phyloP scores from a whole-genome alignment of 2,888 invertebrate species.

The Colletes collaris region DNA sequence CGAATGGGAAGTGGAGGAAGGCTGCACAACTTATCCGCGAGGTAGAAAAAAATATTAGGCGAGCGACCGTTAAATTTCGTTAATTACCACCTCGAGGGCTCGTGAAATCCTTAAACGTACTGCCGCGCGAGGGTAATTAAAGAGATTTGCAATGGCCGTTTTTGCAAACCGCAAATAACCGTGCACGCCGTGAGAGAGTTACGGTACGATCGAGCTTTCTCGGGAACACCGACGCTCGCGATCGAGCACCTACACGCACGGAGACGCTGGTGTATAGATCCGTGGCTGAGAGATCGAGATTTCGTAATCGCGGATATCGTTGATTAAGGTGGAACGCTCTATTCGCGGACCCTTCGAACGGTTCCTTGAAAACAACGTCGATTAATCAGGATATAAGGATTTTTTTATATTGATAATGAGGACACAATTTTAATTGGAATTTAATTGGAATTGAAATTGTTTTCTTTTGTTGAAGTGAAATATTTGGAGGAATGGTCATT shows the following conservation, averaged over 20 bases:
- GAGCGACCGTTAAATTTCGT: slow-evolving; percentile 44
- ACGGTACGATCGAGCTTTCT: slow-evolving; percentile 47
- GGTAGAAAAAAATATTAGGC: slow-evolving; percentile 1
- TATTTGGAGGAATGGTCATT: no score
- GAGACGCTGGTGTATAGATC: no score
- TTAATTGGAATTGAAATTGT: no score
- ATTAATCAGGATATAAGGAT: no score
- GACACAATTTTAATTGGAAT: no score
- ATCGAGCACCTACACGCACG: background rate
- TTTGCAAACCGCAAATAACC: slow-evolving; percentile 62
- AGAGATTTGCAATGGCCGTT: slow-evolving; percentile 65
- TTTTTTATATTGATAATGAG: no score
- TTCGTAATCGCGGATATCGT: slow-evolving; percentile 61
- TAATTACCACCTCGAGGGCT: slow-evolving; percentile 25
- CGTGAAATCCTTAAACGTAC: slow-evolving; percentile 40
- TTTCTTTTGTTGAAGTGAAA: no score
- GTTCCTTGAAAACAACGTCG: slow-evolving; percentile 1
- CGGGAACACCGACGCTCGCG: background rate
- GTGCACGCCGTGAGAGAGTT: slow-evolving; percentile 59
- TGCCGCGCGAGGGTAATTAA: slow-evolving; percentile 52
- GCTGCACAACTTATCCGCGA: background rate
- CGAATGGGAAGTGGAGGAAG: no score
- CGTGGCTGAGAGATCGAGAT: slow-evolving; percentile 33
- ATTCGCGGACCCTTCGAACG: background rate
- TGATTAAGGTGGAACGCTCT: slow-evolving; percentile 38